Evolutionary conservation across 2,888 invertebrate genomes (phyloP).

Genomic region (Serrognathus titanus): DNA sequence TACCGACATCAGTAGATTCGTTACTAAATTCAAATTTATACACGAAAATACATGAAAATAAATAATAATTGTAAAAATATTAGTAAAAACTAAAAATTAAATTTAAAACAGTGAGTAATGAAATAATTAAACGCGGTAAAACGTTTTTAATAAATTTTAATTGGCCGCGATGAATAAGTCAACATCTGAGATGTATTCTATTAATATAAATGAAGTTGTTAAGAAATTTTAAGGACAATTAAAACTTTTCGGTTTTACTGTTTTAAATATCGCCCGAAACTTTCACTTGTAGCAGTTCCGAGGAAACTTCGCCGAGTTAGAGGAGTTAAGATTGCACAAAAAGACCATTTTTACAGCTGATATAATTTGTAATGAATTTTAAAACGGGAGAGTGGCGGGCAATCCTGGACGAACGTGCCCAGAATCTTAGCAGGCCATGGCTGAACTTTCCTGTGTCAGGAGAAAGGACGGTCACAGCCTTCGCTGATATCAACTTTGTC

Average conservation of each 20-base stretch:
- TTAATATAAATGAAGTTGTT: no score
- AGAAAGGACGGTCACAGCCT: slow-evolving; percentile 20
- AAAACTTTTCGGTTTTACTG: slow-evolving; percentile 3
- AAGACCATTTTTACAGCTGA: slow-evolving; percentile 48
- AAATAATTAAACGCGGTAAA: no score
- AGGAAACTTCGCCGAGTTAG: slow-evolving; percentile 4
- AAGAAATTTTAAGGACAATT: neutral
- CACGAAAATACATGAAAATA: no score
- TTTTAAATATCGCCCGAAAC: neutral
- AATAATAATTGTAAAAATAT: no score
- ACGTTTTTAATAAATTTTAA: neutral
- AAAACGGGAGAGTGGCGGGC: slow-evolving; percentile 47
- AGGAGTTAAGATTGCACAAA: slow-evolving; percentile 24
- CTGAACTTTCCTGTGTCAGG: slow-evolving; percentile 30
- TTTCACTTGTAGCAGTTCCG: neutral
- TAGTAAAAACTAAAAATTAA: no score
- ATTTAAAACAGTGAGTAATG: no score
- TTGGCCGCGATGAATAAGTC: neutral
- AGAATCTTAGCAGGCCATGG: slow-evolving; percentile 36
- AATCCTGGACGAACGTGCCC: slow-evolving; percentile 48
- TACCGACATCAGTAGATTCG: no score
- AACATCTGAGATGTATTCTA: no score
- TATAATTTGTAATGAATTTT: slow-evolving; percentile 51
- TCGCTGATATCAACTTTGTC: slow-evolving; percentile 15
- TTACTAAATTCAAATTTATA: no score